Base-by-base conservation (phyloP, 2,113 vertebrate genomes). In the Dasyurus viverrinus region DNA sequence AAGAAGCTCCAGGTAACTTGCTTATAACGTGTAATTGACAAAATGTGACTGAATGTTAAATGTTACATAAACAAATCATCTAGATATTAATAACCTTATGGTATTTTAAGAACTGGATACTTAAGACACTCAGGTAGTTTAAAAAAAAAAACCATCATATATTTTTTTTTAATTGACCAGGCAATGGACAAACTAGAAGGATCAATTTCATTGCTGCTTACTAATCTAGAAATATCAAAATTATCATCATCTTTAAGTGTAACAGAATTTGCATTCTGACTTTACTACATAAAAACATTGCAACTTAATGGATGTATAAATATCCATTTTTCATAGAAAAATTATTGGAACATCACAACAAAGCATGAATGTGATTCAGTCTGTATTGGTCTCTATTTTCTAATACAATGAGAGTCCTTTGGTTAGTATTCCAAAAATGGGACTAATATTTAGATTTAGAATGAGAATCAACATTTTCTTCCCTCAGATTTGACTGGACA, bases 1-100 rank as follows among this genome's bases (percentile, higher is more conserved):
- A 98, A 94, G 99, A 99, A 26, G 99, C 99, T 95, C 99, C 99
- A 99, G 99, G 99, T 99, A 98, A 98, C 47, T 1, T 92, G 93
- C 91, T 68, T 53, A 84, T 22, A 48, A 90, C 89, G 76, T 84
- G 9, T 26, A 42, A 42, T 5, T 84, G 60, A 53, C 60, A 52
- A 24, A 47, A 2, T 68, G 25, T 57, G 52, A 2, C 36, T 54
- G 8, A 54, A 0, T 2, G 27, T 42, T 84, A 84, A 84, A 23
- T 30, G 52, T 55, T 55, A 8, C 14, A n/a, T 76, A 53, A 24
- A 25, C 55, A 30, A 10, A 27, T 90, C 52, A 22, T 42, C 36
- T n/a, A 30, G 57, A 91, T 22, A 25, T 52, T 46, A 0, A 48
- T 60, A 2, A n/a, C 54, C 91, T 0, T 0, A 42, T 57, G 1